Evolutionary conservation across 2,888 invertebrate species (phyloP), one percentile per base, ranked within the genome.

Genomic region (Nephrocerus scutellatus): DNA sequence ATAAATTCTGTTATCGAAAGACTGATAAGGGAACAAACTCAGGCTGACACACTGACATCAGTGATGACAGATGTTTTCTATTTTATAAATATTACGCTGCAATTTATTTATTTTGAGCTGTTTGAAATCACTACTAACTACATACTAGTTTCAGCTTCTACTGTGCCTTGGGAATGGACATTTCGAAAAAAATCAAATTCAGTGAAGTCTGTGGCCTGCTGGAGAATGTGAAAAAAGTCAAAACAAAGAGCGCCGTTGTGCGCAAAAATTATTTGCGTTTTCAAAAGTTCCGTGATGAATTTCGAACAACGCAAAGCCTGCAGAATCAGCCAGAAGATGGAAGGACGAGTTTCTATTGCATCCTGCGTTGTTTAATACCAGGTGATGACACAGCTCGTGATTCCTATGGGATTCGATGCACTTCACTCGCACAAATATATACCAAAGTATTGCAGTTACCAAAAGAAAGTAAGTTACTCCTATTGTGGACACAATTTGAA

Each of bases 361-460:
- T 88, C 26, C 60, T 95, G 51, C 75, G 93, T 47, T 71, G 93
- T 21, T 64, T 95, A 8, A 56, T 93, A 19, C 91, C 93, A 1
- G 74, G 77, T 42, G 68, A 78, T 21, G 95, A 95, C 56, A 77
- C 82, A 48, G 81, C 84, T 49, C 75, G 93, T 49, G 77, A 77
- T 24, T 76, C 88, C 0, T 90, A 90, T 66, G 87, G 90, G 14
- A 72, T 95, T 44, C 87, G 89, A 68, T 83, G 86, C 66, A 72
- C 75, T 22, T 77, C 79, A 48, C 72, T 95, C 41, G 84, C 82
- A 0, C 76, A 74, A 13, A 54, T 63, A 4, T 77, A 89, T 43
- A 79, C 85, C n/a, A 76, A 79, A 53, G 79, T 88, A 32, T 71
- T 92, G 33, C 79, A 82, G 41, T 68, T 95, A 29, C 76, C 80